These are phyloP conservation scores for Platerodrilus igneus DNA, from an alignment of 2,888 invertebrate genomes.

Conservation along the genomic window DNA sequence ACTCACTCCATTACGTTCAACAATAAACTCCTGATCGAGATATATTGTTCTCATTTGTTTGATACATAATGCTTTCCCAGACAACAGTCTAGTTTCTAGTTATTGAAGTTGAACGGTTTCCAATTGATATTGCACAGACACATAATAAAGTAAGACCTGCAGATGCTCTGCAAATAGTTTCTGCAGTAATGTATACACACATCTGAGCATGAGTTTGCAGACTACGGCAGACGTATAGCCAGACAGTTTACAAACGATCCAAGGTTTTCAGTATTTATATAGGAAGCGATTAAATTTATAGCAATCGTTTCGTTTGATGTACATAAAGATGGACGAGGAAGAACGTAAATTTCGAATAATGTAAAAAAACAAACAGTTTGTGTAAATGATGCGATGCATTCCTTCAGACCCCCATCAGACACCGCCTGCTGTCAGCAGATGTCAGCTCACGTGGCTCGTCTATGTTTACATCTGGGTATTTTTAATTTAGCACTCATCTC, in stretches of 20 bases:
- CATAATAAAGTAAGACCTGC: constrained; percentile 14
- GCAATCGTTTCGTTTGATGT: background rate
- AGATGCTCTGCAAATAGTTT: constrained; percentile 16
- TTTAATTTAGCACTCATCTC: constrained; percentile 17
- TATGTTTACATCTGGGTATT: constrained; percentile 23
- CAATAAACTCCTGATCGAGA: too few relatives aligned
- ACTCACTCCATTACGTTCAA: too few relatives aligned
- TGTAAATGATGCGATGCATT: constrained; percentile 19
- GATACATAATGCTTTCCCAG: constrained; percentile 16
- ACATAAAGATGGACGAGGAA: constrained; percentile 6
- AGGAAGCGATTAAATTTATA: background rate
- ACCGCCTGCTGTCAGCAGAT: constrained; percentile 22
- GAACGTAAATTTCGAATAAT: background rate
- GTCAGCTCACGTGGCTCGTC: constrained; percentile 20
- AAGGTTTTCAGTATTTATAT: constrained; percentile 6
- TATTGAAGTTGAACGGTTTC: constrained; percentile 16
- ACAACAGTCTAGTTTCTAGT: constrained; percentile 8
- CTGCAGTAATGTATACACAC: constrained; percentile 14
- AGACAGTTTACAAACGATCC: constrained; percentile 8
- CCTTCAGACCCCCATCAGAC: constrained; percentile 24
- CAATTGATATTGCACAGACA: constrained; percentile 14
- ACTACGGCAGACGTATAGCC: constrained; percentile 19
- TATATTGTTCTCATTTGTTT: constrained; percentile 15
- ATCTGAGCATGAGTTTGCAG: constrained; percentile 13
- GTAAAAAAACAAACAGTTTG: background rate